phyloP scores from a whole-genome alignment of 2,797 vertebrate genomes.

The Mormyrus hasselquistii region DNA sequence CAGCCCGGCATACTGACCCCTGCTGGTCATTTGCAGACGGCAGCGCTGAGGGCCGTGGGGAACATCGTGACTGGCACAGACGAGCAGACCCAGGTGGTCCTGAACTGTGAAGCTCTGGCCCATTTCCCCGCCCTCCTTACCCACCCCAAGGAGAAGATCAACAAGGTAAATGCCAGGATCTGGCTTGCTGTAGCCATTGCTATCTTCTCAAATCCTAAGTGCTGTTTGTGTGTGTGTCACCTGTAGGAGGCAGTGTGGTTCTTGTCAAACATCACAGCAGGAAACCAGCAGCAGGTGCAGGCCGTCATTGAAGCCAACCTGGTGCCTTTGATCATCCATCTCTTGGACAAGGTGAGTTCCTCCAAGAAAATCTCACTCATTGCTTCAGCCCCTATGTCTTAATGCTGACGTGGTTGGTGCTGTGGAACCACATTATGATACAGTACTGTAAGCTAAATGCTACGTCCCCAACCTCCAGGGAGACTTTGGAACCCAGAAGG shows the following conservation, averaged over 20 bases:
- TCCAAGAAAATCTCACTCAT: neutral
- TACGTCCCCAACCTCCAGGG: slow-evolving; percentile 60
- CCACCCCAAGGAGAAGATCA: slow-evolving; percentile 99
- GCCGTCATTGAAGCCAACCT: slow-evolving; percentile 96
- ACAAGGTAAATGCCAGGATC: slow-evolving; percentile 75
- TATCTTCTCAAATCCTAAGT: neutral
- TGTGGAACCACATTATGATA: neutral
- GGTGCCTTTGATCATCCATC: slow-evolving; percentile 97
- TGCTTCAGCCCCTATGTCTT: neutral
- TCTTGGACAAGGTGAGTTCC: slow-evolving; percentile 85
- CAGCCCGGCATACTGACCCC: neutral
- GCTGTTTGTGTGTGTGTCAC: slow-evolving; percentile 32
- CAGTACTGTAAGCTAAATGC: neutral
- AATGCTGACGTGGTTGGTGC: neutral
- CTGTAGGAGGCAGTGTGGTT: slow-evolving; percentile 98
- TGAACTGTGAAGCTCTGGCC: slow-evolving; percentile 93
- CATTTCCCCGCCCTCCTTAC: slow-evolving; percentile 95
- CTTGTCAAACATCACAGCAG: slow-evolving; percentile 97
- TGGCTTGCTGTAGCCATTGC: slow-evolving; percentile 39
- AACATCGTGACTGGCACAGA: slow-evolving; percentile 99
- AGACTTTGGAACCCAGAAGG: slow-evolving; percentile 98
- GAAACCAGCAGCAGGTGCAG: slow-evolving; percentile 98
- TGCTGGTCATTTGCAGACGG: slow-evolving; percentile 68
- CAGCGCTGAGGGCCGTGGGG: slow-evolving; percentile 90
- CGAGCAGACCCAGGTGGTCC: slow-evolving; percentile 96